phyloP scores from a whole-genome alignment of 2,113 vertebrate species.

The Ochotona princeps region DNA sequence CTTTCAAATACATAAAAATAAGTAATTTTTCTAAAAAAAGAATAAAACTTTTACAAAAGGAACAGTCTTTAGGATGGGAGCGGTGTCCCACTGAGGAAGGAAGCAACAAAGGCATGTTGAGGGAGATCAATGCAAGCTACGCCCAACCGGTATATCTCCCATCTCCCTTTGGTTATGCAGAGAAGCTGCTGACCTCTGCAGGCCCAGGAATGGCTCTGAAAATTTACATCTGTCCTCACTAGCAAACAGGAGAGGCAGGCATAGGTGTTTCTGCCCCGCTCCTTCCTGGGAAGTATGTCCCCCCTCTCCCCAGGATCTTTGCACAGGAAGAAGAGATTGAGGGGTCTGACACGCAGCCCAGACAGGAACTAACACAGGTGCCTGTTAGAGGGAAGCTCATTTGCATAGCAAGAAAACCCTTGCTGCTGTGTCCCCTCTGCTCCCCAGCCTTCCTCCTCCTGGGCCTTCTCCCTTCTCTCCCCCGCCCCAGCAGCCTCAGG shows the following conservation, averaged over 20 bases:
- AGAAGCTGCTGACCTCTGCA: background rate
- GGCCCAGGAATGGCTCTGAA: background rate
- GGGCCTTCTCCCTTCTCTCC: background rate
- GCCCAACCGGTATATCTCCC: background rate
- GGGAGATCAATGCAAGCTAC: background rate
- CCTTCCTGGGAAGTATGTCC: background rate
- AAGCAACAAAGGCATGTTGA: background rate
- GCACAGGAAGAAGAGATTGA: background rate
- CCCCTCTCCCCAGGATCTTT: background rate
- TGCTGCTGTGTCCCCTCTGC: too few relatives aligned
- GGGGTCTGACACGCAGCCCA: background rate
- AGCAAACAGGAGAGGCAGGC: background rate
- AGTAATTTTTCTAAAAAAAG: too few relatives aligned
- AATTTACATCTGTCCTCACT: background rate
- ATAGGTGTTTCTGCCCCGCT: background rate
- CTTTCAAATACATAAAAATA: too few relatives aligned
- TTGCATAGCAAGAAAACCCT: background rate
- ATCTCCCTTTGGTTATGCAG: background rate
- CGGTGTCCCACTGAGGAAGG: conserved; percentile 11
- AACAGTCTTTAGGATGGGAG: background rate
- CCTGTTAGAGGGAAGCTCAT: background rate
- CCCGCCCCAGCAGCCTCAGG: background rate
- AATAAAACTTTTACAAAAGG: too few relatives aligned
- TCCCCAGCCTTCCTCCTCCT: background rate
- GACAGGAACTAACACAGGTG: background rate